Percentiles rank a stretch among this genome's conserved stretches.
Conservation (phyloP, 2,888 invertebrate genomes). For the Cryptus viduatorius region DNA sequence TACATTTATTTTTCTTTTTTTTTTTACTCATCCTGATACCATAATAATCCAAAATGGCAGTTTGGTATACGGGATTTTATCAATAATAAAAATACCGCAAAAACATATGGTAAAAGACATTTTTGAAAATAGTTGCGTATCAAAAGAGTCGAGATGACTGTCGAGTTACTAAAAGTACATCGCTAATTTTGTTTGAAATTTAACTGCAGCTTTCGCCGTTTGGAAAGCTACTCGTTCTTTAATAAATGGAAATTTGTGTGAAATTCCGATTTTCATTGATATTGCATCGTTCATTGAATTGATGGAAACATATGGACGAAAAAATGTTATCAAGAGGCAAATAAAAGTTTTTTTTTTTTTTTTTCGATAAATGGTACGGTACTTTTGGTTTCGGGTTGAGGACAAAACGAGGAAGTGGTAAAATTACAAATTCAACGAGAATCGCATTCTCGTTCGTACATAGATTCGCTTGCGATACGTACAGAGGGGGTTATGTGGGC, state of each 20-base stretch:
- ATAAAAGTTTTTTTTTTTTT: slow-evolving; percentile 1
- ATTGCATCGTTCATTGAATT: not conserved
- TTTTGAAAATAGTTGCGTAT: not conserved
- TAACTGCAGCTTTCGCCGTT: not conserved
- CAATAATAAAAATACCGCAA: too few relatives aligned
- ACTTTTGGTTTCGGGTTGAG: not conserved
- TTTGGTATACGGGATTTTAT: too few relatives aligned
- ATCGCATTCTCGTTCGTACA: slow-evolving; percentile 40
- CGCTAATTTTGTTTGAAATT: not conserved
- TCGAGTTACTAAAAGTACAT: not conserved
- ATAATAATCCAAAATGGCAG: too few relatives aligned
- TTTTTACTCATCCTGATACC: too few relatives aligned
- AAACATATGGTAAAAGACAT: too few relatives aligned
- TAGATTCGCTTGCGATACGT: slow-evolving; percentile 35
- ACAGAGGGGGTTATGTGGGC: slow-evolving; percentile 22
- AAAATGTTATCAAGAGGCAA: not conserved
- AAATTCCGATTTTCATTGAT: not conserved
- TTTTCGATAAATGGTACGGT: not conserved
- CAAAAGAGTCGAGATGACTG: not conserved
- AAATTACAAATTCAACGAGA: slow-evolving; percentile 52
- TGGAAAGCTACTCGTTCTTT: not conserved
- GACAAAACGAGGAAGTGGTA: slow-evolving; percentile 35
- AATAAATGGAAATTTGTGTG: not conserved
- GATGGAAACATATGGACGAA: not conserved
- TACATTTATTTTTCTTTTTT: too few relatives aligned